Conservation (phyloP, 2,113 vertebrate genomes). For the Chamaetylas fuelleborni region DNA sequence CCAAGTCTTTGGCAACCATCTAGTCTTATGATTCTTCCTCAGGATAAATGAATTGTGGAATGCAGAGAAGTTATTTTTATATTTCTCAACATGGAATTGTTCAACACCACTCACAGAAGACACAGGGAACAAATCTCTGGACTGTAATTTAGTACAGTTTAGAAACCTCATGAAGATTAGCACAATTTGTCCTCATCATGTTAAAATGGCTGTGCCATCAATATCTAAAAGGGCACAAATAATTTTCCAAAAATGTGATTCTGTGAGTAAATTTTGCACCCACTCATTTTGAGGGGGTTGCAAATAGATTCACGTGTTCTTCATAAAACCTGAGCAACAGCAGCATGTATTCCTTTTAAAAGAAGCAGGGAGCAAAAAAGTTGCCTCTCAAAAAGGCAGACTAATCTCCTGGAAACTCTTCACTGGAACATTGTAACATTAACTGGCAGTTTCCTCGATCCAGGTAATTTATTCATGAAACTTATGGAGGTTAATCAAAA, state of each 20-base stretch:
- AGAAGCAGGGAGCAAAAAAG: neutral
- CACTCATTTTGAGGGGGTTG: neutral
- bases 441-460: constrained; percentile 65
- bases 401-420: constrained; percentile 63
- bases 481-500: constrained; percentile 72
- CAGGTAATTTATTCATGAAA: constrained; percentile 75
- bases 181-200: neutral
- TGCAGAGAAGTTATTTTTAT: neutral
- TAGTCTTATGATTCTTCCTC: neutral
- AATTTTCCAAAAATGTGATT: neutral
- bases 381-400: constrained; percentile 30
- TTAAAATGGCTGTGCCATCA: neutral
- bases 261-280: constrained; percentile 40
- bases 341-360: neutral
- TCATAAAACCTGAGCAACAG: neutral
- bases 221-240: constrained; percentile 39
- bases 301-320: neutral
- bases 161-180: neutral
- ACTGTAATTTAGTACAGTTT: neutral
- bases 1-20: neutral
- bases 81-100: neutral
- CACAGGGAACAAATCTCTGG: neutral
- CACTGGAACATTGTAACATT: constrained; percentile 49
- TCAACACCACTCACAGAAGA: neutral
- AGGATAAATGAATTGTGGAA: neutral